Evolutionary conservation across 1,140 invertebrate species (phyloP).

Genomic region (Geopemphigus sp.): DNA sequence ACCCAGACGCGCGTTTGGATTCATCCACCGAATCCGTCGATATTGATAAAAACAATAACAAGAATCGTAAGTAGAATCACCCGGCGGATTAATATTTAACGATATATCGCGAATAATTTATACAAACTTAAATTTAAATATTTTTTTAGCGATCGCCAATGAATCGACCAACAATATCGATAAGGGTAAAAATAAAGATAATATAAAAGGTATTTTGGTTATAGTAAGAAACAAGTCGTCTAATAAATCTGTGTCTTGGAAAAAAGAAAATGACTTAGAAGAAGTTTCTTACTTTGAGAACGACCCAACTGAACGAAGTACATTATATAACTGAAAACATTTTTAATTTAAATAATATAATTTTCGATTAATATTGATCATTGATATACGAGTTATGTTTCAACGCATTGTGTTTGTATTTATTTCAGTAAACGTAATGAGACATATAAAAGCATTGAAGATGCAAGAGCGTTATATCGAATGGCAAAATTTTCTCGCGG

Average conservation of each 20-base stretch:
- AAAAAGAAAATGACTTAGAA: conserved; percentile 73
- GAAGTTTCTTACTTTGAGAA: conserved; percentile 85
- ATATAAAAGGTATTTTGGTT: conserved; percentile 63
- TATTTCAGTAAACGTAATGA: conserved; percentile 35
- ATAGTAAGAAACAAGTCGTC: conserved; percentile 69
- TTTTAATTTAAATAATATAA: no score
- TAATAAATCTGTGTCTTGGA: conserved; percentile 75
- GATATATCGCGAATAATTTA: not conserved
- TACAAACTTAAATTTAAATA: no score
- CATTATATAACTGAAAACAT: no score
- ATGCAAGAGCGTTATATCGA: conserved; percentile 43
- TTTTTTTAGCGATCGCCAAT: not conserved
- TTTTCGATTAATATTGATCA: no score
- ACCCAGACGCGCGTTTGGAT: conserved; percentile 39
- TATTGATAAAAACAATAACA: not conserved
- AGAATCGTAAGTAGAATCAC: conserved; percentile 10
- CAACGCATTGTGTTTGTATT: not conserved
- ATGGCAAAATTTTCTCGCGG: conserved; percentile 37
- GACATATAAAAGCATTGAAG: conserved; percentile 40
- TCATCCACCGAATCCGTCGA: not conserved
- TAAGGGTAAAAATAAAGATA: not conserved
- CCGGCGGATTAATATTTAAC: not conserved
- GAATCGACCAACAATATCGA: not conserved
- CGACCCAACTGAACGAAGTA: conserved; percentile 86
- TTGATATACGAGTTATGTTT: no score